phyloP scores from a whole-genome alignment of 2,797 vertebrate genomes.

The Danio choprae region DNA sequence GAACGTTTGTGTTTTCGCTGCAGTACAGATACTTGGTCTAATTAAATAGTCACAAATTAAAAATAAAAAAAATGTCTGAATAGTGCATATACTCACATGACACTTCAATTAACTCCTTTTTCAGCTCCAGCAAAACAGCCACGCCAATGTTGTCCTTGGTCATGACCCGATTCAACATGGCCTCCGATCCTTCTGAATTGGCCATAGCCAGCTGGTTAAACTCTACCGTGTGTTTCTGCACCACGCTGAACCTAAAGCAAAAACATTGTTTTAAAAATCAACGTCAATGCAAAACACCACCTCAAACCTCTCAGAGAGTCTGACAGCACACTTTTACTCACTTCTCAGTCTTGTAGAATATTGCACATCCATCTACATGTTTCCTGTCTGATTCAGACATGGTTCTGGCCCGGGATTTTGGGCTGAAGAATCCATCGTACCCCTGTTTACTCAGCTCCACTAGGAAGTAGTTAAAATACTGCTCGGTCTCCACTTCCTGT shows the following conservation, averaged over 20 bases:
- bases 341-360: constrained; percentile 98
- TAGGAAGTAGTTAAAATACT: constrained; percentile 96
- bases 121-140: constrained; percentile 91
- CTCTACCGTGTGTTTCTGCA: constrained; percentile 99
- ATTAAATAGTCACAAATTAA: neutral
- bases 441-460: constrained; percentile 94
- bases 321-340: constrained; percentile 70
- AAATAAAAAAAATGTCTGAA: neutral
- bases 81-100: constrained; percentile 41
- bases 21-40: neutral
- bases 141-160: constrained; percentile 99
- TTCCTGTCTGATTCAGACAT: constrained; percentile 98
- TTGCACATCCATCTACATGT: constrained; percentile 96
- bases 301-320: neutral
- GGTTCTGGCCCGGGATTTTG: constrained; percentile 96
- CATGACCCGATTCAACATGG: constrained; percentile 98
- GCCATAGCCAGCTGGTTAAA: constrained; percentile 99
- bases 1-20: neutral
- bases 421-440: constrained; percentile 97
- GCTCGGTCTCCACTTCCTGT: constrained; percentile 97
- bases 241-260: constrained; percentile 84
- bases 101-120: constrained; percentile 91
- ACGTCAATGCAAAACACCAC: neutral
- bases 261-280: too few species aligned
- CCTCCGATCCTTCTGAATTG: constrained; percentile 97